These are phyloP conservation scores for Parapsyche elsis DNA, from an alignment of 1,140 invertebrate species.

Conservation along the genomic window DNA sequence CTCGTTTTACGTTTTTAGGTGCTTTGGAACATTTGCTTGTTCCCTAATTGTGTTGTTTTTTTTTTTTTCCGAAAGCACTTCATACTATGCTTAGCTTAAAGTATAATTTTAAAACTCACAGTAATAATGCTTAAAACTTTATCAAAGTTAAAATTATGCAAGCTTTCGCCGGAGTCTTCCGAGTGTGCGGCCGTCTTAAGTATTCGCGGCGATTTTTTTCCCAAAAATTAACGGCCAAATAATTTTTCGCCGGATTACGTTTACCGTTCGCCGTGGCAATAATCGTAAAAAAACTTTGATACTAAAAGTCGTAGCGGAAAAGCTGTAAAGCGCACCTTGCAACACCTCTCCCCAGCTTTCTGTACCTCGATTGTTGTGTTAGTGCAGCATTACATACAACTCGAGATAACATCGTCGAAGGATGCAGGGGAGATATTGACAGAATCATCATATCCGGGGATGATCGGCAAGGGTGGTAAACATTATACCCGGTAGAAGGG, in stretches of 20 bases:
- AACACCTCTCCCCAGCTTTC: neutral
- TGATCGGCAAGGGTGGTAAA: neutral
- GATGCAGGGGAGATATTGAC: constrained; percentile 8
- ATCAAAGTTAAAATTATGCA: too few species aligned
- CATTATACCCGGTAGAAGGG: too few species aligned
- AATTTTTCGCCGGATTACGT: constrained; percentile 16
- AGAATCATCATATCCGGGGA: neutral
- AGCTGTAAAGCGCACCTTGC: constrained; percentile 6
- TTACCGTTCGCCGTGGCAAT: neutral
- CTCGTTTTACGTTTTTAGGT: too few species aligned
- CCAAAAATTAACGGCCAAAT: neutral
- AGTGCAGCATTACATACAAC: neutral
- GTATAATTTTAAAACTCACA: too few species aligned
- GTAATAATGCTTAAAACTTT: too few species aligned
- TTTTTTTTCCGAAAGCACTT: too few species aligned
- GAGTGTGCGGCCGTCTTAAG: too few species aligned
- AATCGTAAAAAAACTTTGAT: constrained; percentile 26
- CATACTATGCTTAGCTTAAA: too few species aligned
- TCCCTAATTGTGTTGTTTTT: too few species aligned
- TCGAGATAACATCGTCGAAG: neutral
- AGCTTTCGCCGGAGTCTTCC: too few species aligned
- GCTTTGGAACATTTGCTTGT: too few species aligned
- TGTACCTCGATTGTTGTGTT: neutral
- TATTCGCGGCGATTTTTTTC: too few species aligned
- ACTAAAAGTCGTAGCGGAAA: constrained; percentile 29